A percentile compares a stretch with the other conserved stretches of the same genome.
Evolutionary conservation across 2,888 invertebrate species (phyloP).

Genomic region (Eupithecia tripunctaria): DNA sequence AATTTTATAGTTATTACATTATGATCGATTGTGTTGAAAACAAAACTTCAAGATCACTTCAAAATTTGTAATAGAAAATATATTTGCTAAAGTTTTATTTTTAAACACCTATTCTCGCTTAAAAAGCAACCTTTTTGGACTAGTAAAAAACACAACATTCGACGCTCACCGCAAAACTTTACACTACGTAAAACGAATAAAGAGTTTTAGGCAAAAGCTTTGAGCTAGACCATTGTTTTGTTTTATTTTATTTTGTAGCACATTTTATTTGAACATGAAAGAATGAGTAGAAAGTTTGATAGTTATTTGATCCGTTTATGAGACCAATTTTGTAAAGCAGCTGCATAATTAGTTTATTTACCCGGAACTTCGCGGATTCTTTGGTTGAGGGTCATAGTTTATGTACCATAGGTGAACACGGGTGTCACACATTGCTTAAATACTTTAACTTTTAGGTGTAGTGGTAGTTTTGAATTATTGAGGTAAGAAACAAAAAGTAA

Average conservation of each 20-base stretch:
- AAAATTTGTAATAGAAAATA: too few relatives aligned
- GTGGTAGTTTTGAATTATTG: too few relatives aligned
- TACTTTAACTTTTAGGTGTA: too few relatives aligned
- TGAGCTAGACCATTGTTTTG: neutral
- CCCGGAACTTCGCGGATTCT: too few relatives aligned
- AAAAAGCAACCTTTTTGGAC: neutral
- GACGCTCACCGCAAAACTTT: neutral
- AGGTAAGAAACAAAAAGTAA: too few relatives aligned
- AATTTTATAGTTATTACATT: too few relatives aligned
- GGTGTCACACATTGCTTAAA: too few relatives aligned
- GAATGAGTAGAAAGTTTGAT: neutral
- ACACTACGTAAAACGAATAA: constrained; percentile 3
- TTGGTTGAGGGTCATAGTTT: too few relatives aligned
- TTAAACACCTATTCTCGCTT: neutral
- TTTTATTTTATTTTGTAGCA: neutral
- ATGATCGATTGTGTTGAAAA: too few relatives aligned
- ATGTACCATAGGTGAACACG: too few relatives aligned
- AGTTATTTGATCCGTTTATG: neutral
- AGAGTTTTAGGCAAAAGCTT: constrained; percentile 5
- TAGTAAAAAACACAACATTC: neutral
- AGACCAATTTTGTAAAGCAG: neutral
- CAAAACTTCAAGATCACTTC: neutral
- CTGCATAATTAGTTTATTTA: neutral
- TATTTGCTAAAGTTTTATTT: neutral
- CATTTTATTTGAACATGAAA: neutral